Evolutionary conservation across 2,888 invertebrate genomes (phyloP).

Genomic region (Plagiodera versicolora): DNA sequence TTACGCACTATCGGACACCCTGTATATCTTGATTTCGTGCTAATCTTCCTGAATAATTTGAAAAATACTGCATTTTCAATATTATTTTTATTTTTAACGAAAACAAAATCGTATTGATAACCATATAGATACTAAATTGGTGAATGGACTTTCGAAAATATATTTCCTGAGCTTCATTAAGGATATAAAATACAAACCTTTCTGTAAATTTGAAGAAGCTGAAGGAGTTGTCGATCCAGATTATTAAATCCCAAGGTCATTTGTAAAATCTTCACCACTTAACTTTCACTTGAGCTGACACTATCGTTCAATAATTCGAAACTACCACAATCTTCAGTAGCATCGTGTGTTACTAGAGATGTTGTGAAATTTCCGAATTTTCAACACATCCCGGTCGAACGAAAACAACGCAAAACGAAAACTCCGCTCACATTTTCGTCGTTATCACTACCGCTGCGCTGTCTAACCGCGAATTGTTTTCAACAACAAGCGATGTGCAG

Average conservation of each 20-base stretch:
- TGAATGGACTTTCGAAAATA: no score
- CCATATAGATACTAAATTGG: no score
- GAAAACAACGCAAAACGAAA: slow-evolving; percentile 6
- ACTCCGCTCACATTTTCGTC: slow-evolving; percentile 22
- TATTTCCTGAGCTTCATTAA: no score
- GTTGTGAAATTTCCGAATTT: neutral
- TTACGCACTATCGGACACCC: no score
- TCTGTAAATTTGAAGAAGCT: neutral
- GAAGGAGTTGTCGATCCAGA: neutral
- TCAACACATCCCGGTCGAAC: slow-evolving; percentile 3
- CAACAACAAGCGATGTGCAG: slow-evolving; percentile 18
- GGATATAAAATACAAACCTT: neutral
- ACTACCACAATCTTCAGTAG: neutral
- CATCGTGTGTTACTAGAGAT: neutral
- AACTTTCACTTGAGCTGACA: neutral
- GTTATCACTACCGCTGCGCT: slow-evolving; percentile 11
- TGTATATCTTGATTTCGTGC: no score
- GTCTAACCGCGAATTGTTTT: slow-evolving; percentile 23
- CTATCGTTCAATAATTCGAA: neutral
- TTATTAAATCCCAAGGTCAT: neutral
- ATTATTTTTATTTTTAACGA: no score
- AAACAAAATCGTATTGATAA: no score
- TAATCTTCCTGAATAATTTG: no score
- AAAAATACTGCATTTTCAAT: no score
- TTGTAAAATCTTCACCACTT: neutral